Conservation (phyloP, 2,888 invertebrate species). For the Platycnemis pennipes region DNA sequence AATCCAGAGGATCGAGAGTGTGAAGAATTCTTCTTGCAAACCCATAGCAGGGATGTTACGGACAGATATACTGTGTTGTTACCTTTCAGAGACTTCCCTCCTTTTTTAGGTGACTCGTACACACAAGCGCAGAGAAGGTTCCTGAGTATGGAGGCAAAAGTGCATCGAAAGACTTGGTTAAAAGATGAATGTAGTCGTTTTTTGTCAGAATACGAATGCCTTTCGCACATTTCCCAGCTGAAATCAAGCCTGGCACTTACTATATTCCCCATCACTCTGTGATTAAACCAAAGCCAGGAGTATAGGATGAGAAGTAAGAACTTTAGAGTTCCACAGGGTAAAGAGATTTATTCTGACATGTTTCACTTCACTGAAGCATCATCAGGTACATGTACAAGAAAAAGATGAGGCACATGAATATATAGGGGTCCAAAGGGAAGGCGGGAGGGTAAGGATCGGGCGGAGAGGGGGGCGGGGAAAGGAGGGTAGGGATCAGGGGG, state of each 20-base stretch:
- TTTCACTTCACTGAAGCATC: too few species aligned
- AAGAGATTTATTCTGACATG: too few species aligned
- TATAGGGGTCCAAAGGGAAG: too few species aligned
- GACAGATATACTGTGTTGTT: too few species aligned
- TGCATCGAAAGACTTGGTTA: neutral
- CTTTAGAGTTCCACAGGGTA: too few species aligned
- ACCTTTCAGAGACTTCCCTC: neutral
- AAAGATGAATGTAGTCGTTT: neutral
- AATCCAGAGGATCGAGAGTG: neutral
- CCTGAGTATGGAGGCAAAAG: neutral
- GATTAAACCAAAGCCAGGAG: neutral
- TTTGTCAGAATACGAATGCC: neutral
- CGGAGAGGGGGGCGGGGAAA: too few species aligned
- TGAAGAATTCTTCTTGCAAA: neutral
- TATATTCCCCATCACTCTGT: neutral
- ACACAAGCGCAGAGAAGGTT: neutral
- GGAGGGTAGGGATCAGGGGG: too few species aligned
- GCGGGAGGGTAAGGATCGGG: too few species aligned
- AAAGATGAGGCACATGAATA: too few species aligned
- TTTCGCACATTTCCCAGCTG: neutral
- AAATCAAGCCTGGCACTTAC: neutral
- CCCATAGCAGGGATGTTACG: neutral
- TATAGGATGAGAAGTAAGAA: too few species aligned
- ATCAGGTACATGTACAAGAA: too few species aligned
- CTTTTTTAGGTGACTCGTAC: neutral